Conservation (phyloP, 2,113 vertebrate species). For the Varanus salvator region DNA sequence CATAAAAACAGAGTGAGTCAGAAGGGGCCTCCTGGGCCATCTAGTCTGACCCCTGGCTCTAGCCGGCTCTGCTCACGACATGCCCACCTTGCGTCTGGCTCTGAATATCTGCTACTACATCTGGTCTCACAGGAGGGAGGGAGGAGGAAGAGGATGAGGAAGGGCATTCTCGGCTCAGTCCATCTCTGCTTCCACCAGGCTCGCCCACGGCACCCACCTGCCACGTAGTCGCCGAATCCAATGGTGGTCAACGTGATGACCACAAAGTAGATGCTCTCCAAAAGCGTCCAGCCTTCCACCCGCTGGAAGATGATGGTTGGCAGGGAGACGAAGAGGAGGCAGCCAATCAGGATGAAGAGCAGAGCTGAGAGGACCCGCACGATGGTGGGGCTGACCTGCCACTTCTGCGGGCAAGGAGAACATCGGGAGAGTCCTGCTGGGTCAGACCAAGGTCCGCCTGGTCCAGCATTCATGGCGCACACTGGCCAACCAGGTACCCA, state of each 20-base stretch:
- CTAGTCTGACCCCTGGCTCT: too few species aligned
- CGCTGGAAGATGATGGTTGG: conserved; percentile 86
- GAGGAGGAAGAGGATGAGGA: background rate
- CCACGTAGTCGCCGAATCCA: conserved; percentile 91
- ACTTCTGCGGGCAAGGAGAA: conserved; percentile 74
- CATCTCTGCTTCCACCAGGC: rapidly evolving
- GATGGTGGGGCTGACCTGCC: conserved; percentile 82
- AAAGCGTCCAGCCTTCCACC: conserved; percentile 84
- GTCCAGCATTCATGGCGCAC: too few species aligned
- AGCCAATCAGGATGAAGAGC: conserved; percentile 90
- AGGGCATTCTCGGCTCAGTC: background rate
- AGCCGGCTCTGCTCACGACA: too few species aligned
- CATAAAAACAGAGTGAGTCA: too few species aligned
- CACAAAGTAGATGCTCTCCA: conserved; percentile 91
- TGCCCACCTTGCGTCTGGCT: background rate
- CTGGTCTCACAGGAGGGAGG: background rate
- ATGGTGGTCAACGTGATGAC: conserved; percentile 92
- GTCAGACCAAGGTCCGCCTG: too few species aligned
- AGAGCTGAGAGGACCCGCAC: conserved; percentile 87
- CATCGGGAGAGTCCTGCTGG: background rate
- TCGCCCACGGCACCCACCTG: conserved; percentile 73
- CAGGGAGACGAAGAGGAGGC: conserved; percentile 87
- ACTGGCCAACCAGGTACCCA: too few species aligned
- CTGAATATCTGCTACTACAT: background rate
- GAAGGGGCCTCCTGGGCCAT: too few species aligned